Base-by-base conservation (phyloP, 1,140 invertebrate genomes). In the Tetramorium alpestre region DNA sequence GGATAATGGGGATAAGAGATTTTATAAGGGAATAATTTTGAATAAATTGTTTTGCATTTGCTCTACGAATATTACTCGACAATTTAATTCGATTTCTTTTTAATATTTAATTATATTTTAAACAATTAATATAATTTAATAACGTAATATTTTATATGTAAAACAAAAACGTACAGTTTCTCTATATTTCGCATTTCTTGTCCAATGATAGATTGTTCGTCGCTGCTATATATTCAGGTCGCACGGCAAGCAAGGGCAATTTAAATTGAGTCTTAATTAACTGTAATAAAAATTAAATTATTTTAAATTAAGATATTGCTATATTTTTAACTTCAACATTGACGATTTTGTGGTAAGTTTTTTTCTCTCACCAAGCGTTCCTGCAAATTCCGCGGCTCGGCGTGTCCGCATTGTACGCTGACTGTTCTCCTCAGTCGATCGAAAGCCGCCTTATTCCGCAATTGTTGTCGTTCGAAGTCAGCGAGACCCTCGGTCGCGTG, bases 401-500 rank as follows among this genome's bases (percentile, higher is more conserved):
- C 96, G 87, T 93, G 96, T 62, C 95, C 96, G 88, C 95, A 96
- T 94, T 96, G 97, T 62, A 95, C 92, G 62, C 95, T 96, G 25
- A 95, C 95, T 33, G 96, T 96, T 93, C 93, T 95, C 89, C 95
- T 96, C 41, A 96, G 93, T 89, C 95, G 96, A 91, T 96, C 96
- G 33, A 94, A 94, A 54, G 95, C 96, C 60, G 93, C 95, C 87
- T 95, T 95, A 62, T 96, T 95, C 49, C 96, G 95, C 54, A 96
- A 90, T 92, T 97, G 96, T 13, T 96, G 90, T 78, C 95, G 95
- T 88, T 97, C 97, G 82, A 97, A 97, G 85, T 97, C 96, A 0
- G 97, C 96, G 8, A 98, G 94, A 2, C 96, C 97, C 91, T 97
- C 97, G 1, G 96, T 96, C 0, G 97, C 97, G 8, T 96, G 94